Base-by-base conservation (phyloP, 2,113 vertebrate genomes). In the Chauna torquata region DNA sequence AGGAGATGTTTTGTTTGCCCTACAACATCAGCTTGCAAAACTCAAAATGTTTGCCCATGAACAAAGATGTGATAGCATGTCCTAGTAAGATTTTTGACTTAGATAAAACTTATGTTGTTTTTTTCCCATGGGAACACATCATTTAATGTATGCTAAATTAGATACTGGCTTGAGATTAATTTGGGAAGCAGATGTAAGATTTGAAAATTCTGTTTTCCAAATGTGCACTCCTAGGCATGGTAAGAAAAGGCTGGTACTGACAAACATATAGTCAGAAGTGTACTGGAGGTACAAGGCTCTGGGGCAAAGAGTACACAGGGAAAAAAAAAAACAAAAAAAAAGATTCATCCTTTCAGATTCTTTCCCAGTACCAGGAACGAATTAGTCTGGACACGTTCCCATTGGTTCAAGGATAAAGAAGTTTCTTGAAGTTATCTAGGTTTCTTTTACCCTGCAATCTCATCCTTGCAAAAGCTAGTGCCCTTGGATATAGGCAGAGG, bases 71-170 rank as follows among this genome's bases (percentile, higher is more conserved):
- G 71, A 70, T 4, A 90, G 42, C 4, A 11, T 20, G 66, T 47
- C 81, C 61, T 55, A 64, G 3, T 42, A 68, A 55, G 76, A 94
- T 92, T 57, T 84, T 94, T 90, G 69, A 44, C 61, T 52, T 32
- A 32, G 83, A 86, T 71, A 89, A 75, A 75, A n/a, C 28, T 75
- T 28, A 54, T 6, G 54, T n/a, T 79, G 52, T 28, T 92, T 4
- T 83, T 94, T 94, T 89, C 81, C 81, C 89, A 89, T 16, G 69
- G 77, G 77, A 97, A 89, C 20, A 36, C 38, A n/a, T 59, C n/a
- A 22, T 32, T 84, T 75, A 14, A n/a, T 12, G 42, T 32, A 59
- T 88, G 58, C 68, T 86, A 47, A 78, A 66, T 42, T 16, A 95
- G 77, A 84, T 68, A 38, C n/a, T 9, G 38, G 28, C n/a, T 78